Conservation (phyloP, 53 echinoderm and acorn worm genomes). For the Crossaster papposus region DNA sequence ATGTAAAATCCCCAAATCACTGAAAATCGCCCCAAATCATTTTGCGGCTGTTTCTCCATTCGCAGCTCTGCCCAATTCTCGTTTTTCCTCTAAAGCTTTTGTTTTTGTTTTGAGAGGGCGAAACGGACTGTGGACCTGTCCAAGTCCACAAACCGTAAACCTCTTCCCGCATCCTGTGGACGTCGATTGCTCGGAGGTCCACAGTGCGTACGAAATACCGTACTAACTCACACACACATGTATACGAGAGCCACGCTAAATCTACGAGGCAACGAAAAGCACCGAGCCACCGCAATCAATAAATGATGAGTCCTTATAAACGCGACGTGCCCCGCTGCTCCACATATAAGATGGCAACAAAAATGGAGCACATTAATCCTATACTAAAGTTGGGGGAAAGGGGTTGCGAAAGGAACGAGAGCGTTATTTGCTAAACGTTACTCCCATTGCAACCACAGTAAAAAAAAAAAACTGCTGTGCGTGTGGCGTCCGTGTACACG, state of each 20-base stretch:
- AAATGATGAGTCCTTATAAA: conserved; percentile 31
- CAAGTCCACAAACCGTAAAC: no score
- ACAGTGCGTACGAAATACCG: no score
- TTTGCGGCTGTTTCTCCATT: no score
- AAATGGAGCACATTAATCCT: conserved; percentile 14
- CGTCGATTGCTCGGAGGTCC: no score
- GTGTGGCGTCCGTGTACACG: not conserved
- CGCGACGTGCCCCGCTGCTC: not conserved
- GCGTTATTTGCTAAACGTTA: not conserved
- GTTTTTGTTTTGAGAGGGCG: no score
- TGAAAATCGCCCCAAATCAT: no score
- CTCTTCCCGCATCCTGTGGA: no score
- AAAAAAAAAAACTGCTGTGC: not conserved
- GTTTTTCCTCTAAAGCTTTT: no score
- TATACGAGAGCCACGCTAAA: not conserved
- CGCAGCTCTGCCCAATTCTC: no score
- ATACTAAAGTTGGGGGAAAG: not conserved
- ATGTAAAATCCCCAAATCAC: no score
- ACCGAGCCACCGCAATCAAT: conserved; percentile 20
- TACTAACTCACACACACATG: not conserved
- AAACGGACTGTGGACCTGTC: no score
- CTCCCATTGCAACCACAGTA: not conserved
- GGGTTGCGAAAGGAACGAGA: not conserved
- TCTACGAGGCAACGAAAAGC: not conserved
- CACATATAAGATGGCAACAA: conserved; percentile 14